Evolutionary conservation across 2,888 invertebrate species (phyloP).

Genomic region (Tridacna crocea): DNA sequence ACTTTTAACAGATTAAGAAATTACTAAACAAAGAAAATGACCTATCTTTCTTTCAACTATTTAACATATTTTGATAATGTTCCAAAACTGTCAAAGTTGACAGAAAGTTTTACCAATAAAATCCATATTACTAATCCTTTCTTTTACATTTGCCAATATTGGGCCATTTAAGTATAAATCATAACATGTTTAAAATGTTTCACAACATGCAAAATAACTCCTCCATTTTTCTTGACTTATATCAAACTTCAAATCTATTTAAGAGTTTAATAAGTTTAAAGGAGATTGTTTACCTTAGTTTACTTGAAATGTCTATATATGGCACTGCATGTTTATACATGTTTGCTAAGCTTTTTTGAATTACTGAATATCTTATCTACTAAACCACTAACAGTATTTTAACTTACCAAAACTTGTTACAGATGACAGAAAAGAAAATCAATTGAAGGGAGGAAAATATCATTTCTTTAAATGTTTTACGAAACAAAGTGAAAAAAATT

Average conservation of each 20-base stretch:
- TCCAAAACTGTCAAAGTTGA: constrained; percentile 21
- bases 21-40: constrained; percentile 1
- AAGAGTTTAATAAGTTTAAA: constrained; percentile 21
- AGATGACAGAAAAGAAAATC: no score
- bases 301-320: constrained; percentile 1
- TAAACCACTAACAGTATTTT: no score
- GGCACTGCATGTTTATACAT: neutral
- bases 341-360: neutral
- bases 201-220: neutral
- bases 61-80: constrained; percentile 19
- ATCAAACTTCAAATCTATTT: neutral
- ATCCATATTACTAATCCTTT: constrained; percentile 4
- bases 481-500: no score
- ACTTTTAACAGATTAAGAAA: neutral
- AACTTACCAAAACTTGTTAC: neutral
- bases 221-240: neutral
- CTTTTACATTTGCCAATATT: neutral
- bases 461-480: no score
- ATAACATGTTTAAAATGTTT: neutral
- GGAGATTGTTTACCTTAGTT: constrained; percentile 20
- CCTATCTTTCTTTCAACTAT: neutral
- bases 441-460: no score
- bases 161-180: neutral
- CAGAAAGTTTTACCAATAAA: constrained; percentile 12
- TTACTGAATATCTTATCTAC: no score